Evolutionary conservation across 2,888 invertebrate genomes (phyloP), one percentile per base, ranked within the genome.

Genomic region (Pelosia muscerda): DNA sequence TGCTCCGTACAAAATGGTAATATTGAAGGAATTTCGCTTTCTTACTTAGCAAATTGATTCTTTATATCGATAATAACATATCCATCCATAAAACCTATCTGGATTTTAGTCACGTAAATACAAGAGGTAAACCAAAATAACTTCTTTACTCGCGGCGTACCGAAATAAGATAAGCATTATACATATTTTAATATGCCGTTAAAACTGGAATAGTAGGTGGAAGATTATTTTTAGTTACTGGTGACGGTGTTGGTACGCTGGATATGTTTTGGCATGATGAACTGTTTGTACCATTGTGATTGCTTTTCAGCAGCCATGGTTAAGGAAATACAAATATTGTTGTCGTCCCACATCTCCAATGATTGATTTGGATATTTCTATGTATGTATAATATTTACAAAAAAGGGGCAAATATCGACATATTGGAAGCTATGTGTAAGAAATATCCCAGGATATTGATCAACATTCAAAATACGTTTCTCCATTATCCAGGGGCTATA

Each of bases 81-180:
- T 56, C 25, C 4, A 64, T 65, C 61, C 63, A n/a, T 69, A 56
- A 68, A 65, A 66, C 60, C 28, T 71, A 56, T 66, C 60, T 65
- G 55, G 31, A 70, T 58, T 64, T 60, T 61, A 54, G 31, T 64
- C 62, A 62, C 60, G 62, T 55, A 68, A 71, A 73, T 64, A 66
- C 67, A 57, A 65, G 55, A 64, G 56, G 60, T 57, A 56, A 71
- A 67, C 76, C 19, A 69, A 76, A 81, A 79, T 81, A 78, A 68
- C 58, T 15, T 59, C 25, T 64, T 68, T 71, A 70, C 63, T 72
- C 66, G 55, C 58, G 38, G 64, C 67, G 57, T 63, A 67, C 74
- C 55, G 58, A 74, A 72, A 78, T 72, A 76, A 72, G 53, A 65
- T 71, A 34, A 65, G 65, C 61, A 63, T 65, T 63, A 70, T 65